Evolutionary conservation across 2,113 vertebrate genomes (phyloP).

Genomic region (Coptodon rendalli): DNA sequence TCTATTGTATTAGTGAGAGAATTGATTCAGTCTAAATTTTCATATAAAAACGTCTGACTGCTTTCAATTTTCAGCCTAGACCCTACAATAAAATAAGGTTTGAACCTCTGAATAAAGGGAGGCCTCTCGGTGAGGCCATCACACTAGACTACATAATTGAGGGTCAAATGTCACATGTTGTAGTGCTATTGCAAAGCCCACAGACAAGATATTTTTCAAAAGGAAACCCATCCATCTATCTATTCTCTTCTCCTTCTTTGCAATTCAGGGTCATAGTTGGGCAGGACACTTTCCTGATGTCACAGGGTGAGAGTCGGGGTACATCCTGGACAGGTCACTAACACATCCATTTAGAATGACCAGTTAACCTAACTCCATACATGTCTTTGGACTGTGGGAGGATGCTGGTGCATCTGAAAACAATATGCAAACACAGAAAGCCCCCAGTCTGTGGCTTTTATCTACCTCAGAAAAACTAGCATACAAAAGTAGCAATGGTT

Average conservation of each 20-base stretch:
- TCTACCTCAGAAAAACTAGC: not conserved
- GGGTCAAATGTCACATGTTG: not conserved
- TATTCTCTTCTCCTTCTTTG: not conserved
- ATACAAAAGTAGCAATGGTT: not conserved
- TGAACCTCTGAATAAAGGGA: not conserved
- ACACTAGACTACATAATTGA: not conserved
- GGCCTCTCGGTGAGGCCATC: not conserved
- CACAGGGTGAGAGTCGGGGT: not conserved
- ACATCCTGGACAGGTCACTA: not conserved
- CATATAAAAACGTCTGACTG: not conserved
- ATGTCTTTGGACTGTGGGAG: not conserved
- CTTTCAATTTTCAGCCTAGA: not conserved
- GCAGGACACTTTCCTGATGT: not conserved
- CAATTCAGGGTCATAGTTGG: not conserved
- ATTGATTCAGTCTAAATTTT: not conserved
- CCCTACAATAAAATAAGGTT: not conserved
- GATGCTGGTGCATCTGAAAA: not conserved
- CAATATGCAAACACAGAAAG: not conserved
- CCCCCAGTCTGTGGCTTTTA: not conserved
- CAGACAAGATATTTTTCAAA: not conserved
- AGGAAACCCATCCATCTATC: not conserved
- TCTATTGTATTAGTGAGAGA: not conserved
- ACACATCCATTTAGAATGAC: not conserved
- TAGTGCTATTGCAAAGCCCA: not conserved
- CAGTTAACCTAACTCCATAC: not conserved